Evolutionary conservation across 2,888 invertebrate species (phyloP).

Genomic region (Drosophila paracracens): DNA sequence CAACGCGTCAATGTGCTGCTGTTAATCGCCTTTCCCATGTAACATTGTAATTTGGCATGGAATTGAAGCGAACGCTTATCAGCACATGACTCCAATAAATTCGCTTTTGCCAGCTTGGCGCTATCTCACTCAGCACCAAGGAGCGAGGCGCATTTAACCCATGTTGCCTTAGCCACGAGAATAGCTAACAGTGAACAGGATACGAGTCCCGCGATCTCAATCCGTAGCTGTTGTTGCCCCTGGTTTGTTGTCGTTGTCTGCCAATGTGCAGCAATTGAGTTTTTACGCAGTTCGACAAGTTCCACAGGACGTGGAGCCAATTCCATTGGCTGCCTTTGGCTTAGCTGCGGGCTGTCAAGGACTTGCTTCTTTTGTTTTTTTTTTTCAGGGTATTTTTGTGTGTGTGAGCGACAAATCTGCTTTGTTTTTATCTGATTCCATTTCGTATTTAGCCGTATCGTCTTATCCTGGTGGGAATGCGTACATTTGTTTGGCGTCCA

Average conservation of each 20-base stretch:
- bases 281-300: slow-evolving; percentile 78
- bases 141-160: slow-evolving; percentile 61
- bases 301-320: slow-evolving; percentile 53
- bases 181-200: slow-evolving; percentile 8
- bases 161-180: slow-evolving; percentile 41
- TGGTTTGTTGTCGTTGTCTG: slow-evolving; percentile 40
- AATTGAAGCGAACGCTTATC: slow-evolving; percentile 71
- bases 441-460: slow-evolving; percentile 70
- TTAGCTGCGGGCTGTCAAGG: slow-evolving; percentile 65
- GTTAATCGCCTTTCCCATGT: slow-evolving; percentile 30
- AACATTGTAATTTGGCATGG: slow-evolving; percentile 78
- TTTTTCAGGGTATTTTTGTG: slow-evolving; percentile 23
- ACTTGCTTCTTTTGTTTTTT: slow-evolving; percentile 28
- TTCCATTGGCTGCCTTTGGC: slow-evolving; percentile 44
- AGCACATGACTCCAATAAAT: slow-evolving; percentile 80
- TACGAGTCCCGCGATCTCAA: slow-evolving; percentile 36
- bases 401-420: slow-evolving; percentile 75
- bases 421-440: slow-evolving; percentile 80
- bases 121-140: slow-evolving; percentile 66
- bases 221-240: slow-evolving; percentile 47
- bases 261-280: slow-evolving; percentile 74
- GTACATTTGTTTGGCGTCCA: slow-evolving; percentile 71
- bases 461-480: slow-evolving; percentile 80
- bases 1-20: slow-evolving; percentile 11
- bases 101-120: slow-evolving; percentile 66